phyloP scores from a whole-genome alignment of 2,113 vertebrate genomes.

The Archocentrus centrarchus region DNA sequence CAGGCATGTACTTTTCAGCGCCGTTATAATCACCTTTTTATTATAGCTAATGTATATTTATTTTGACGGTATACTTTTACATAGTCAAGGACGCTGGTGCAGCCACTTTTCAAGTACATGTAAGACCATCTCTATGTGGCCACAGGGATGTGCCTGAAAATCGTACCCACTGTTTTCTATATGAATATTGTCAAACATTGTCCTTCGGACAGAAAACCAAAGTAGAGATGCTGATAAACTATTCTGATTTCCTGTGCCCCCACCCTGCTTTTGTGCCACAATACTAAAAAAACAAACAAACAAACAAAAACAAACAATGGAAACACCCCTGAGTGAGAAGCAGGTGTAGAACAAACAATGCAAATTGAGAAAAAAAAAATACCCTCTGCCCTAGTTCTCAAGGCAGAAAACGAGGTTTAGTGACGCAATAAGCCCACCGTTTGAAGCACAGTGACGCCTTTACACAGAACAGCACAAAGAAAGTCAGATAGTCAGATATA shows the following conservation, averaged over 20 bases:
- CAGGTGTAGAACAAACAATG: not conserved
- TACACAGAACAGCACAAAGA: not conserved
- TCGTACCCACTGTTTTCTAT: not conserved
- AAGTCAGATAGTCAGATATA: not conserved
- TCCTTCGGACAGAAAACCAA: not conserved
- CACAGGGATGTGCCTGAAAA: not conserved
- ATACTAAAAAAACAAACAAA: not conserved
- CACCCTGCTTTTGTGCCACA: not conserved
- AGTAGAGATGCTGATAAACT: not conserved
- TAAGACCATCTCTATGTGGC: not conserved
- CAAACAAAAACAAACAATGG: not conserved
- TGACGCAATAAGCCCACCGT: not conserved
- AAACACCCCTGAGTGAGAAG: not conserved
- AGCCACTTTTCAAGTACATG: no score
- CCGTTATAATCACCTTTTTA: no score
- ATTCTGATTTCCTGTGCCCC: not conserved
- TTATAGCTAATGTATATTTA: no score
- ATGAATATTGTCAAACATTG: not conserved
- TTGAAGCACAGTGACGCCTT: not conserved
- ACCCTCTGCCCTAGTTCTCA: not conserved
- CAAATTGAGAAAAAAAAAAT: not conserved
- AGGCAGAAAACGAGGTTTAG: not conserved
- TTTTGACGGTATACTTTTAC: not conserved
- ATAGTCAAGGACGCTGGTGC: no score
- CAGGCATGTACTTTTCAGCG: no score